Percentiles rank a stretch among this genome's conserved stretches.
Conservation (phyloP, 2,888 invertebrate genomes). For the Hydrotaea diabolus region DNA sequence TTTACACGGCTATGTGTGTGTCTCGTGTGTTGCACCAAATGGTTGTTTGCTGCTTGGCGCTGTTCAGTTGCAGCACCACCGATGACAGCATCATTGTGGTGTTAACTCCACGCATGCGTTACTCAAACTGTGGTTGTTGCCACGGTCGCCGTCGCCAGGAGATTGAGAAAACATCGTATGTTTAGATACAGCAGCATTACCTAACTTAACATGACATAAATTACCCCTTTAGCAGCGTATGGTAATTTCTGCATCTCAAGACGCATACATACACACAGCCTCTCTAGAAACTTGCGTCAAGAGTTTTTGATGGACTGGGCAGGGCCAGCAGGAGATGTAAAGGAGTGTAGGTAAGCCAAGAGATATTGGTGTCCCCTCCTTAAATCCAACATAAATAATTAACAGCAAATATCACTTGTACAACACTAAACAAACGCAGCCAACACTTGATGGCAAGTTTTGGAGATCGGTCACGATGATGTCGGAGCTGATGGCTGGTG, state of each 20-base stretch:
- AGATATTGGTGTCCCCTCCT: slow-evolving; percentile 11
- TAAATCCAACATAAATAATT: slow-evolving; percentile 20
- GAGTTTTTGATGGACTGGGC: neutral
- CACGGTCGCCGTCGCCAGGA: neutral
- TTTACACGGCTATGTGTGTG: slow-evolving; percentile 41
- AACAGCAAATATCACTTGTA: slow-evolving; percentile 22
- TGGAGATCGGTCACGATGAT: neutral
- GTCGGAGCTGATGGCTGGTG: neutral
- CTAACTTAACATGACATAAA: slow-evolving; percentile 66
- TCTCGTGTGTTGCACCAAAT: slow-evolving; percentile 12
- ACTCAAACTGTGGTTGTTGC: slow-evolving; percentile 4
- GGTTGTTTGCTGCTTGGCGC: slow-evolving; percentile 15
- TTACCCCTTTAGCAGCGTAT: slow-evolving; percentile 66
- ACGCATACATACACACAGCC: neutral
- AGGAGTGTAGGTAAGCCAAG: neutral
- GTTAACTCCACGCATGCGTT: slow-evolving; percentile 41
- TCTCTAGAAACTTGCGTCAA: neutral
- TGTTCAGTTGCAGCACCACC: neutral
- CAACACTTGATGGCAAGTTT: neutral
- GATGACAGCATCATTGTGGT: slow-evolving; percentile 65
- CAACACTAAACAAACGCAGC: neutral
- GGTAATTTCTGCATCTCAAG: slow-evolving; percentile 55
- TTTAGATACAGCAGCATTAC: slow-evolving; percentile 62
- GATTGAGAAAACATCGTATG: slow-evolving; percentile 44
- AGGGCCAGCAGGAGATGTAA: neutral